Percentiles rank a stretch among this genome's conserved stretches.
Evolutionary conservation across 2,888 invertebrate species (phyloP).

Genomic region (Helleia helle): DNA sequence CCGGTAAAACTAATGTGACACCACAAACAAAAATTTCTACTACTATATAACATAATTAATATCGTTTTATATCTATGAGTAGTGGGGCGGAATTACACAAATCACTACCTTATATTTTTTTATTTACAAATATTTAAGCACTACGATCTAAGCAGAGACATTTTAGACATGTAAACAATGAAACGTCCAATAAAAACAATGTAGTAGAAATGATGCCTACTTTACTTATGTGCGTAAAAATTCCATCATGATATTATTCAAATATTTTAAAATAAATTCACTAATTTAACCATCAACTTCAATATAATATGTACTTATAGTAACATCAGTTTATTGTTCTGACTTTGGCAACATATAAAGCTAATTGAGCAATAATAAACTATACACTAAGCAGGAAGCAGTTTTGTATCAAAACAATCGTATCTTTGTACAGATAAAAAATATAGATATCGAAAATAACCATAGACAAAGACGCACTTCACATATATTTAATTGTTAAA

Average conservation of each 20-base stretch:
- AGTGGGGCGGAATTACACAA: conserved; percentile 57
- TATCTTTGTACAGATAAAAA: conserved; percentile 14
- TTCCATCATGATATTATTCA: neutral
- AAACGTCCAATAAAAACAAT: neutral
- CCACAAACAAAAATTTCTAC: conserved; percentile 17
- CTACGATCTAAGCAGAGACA: conserved; percentile 27
- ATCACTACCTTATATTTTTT: conserved; percentile 47
- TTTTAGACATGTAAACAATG: neutral
- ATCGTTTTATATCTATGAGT: conserved; percentile 21
- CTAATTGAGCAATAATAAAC: conserved; percentile 14
- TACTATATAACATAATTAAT: conserved; percentile 36
- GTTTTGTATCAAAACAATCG: conserved; percentile 6
- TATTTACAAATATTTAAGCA: conserved; percentile 65
- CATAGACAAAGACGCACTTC: conserved; percentile 16
- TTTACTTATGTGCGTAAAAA: conserved; percentile 3
- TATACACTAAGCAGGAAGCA: conserved; percentile 20
- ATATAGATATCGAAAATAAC: conserved; percentile 16
- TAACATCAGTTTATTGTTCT: conserved; percentile 18
- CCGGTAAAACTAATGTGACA: neutral
- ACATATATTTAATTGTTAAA: conserved; percentile 13
- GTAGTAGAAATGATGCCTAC: neutral
- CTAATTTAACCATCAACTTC: conserved; percentile 7
- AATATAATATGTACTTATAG: conserved; percentile 2
- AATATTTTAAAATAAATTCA: conserved; percentile 6
- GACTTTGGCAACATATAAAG: conserved; percentile 29